Conservation (phyloP, 2,113 vertebrate species). For the Seriola rivoliana region DNA sequence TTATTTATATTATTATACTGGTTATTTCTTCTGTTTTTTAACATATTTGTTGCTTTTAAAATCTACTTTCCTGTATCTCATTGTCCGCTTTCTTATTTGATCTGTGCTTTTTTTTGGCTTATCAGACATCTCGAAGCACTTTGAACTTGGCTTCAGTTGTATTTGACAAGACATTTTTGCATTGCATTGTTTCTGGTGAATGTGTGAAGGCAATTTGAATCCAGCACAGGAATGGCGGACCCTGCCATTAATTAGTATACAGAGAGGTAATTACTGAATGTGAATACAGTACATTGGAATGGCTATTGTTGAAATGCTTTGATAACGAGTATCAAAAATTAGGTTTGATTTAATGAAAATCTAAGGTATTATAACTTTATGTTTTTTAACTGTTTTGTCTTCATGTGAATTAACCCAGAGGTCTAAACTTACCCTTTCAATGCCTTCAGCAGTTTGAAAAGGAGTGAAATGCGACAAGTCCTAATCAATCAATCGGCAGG, state of each 20-base stretch:
- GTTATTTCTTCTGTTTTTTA: too few species aligned
- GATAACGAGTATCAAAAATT: neutral
- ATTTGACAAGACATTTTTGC: neutral
- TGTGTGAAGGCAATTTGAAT: conserved; percentile 1
- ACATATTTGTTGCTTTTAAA: too few species aligned
- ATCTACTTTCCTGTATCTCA: too few species aligned
- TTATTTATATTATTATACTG: too few species aligned
- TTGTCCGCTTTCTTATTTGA: too few species aligned
- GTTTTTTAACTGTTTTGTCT: neutral
- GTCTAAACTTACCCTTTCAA: conserved; percentile 13
- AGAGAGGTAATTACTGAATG: neutral
- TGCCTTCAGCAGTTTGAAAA: conserved; percentile 43
- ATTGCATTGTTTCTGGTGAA: neutral
- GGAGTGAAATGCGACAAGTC: conserved; percentile 66
- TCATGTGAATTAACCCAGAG: conserved; percentile 12
- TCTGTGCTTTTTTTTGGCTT: too few species aligned
- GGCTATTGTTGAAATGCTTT: neutral
- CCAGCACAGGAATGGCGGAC: neutral
- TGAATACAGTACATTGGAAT: neutral
- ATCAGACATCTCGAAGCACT: too few species aligned
- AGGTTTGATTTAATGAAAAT: neutral
- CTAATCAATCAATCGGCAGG: conserved; percentile 76
- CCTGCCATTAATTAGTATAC: neutral
- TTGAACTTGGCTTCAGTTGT: too few species aligned
- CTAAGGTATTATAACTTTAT: neutral